These are phyloP conservation scores for Ectropis crepuscularia DNA, from an alignment of 2,888 invertebrate species.

Conservation along the genomic window DNA sequence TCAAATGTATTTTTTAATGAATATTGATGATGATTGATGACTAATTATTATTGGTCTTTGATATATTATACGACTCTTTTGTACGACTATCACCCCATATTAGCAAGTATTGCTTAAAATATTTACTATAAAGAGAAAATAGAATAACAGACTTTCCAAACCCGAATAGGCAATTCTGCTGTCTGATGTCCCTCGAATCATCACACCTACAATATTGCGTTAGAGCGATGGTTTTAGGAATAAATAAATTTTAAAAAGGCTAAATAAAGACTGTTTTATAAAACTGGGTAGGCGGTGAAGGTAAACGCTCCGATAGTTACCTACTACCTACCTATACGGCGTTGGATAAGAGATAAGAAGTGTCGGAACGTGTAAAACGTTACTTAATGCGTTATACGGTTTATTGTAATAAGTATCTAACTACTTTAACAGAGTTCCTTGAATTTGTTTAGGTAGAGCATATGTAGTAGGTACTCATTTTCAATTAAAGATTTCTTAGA, in stretches of 20 bases:
- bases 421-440: no score
- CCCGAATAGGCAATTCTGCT: slow-evolving; percentile 9
- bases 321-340: slow-evolving; percentile 12
- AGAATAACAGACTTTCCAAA: slow-evolving; percentile 13
- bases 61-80: no score
- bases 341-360: slow-evolving; percentile 32
- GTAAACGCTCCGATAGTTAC: slow-evolving; percentile 36
- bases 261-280: slow-evolving; percentile 29
- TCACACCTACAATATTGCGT: slow-evolving; percentile 29
- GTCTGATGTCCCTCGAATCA: slow-evolving; percentile 1
- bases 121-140: neutral
- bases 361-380: neutral
- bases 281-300: slow-evolving; percentile 35
- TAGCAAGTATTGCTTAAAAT: no score
- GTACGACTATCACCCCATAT: no score
- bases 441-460: no score
- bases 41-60: no score
- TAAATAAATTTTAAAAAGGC: slow-evolving; percentile 29
- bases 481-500: no score
- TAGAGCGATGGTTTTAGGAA: slow-evolving; percentile 18
- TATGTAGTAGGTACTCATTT: no score
- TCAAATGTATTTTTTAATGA: no score
- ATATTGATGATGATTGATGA: no score
- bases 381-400: neutral
- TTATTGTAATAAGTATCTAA: no score